Conservation (phyloP, 92 coral and sea anemone genomes). For the Diadumene lineata region DNA sequence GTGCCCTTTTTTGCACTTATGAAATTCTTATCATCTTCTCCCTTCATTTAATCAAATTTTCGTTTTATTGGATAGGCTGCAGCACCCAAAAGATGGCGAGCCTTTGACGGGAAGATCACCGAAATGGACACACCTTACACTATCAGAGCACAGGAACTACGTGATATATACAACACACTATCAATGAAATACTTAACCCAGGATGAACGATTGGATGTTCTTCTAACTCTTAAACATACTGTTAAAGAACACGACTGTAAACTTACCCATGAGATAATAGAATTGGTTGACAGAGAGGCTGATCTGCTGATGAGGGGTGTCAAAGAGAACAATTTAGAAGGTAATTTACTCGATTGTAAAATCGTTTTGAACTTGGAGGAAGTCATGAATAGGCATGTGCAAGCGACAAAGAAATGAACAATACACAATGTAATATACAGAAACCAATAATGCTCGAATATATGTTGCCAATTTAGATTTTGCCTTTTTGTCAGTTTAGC, state of each 20-base stretch:
- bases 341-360: constrained; percentile 24
- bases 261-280: constrained; percentile 95
- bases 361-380: too few relatives aligned
- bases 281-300: constrained; percentile 97
- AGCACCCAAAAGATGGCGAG: constrained; percentile 99
- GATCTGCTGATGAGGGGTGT: constrained; percentile 97
- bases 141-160: constrained; percentile 94
- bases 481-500: too few relatives aligned
- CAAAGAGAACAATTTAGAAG: constrained; percentile 95
- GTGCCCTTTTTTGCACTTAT: not conserved
- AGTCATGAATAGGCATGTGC: too few relatives aligned
- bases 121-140: constrained; percentile 99
- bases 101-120: constrained; percentile 90
- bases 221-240: constrained; percentile 91
- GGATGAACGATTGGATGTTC: constrained; percentile 93
- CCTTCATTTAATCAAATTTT: not conserved
- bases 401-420: too few relatives aligned
- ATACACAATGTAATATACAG: too few relatives aligned
- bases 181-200: constrained; percentile 97
- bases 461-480: too few relatives aligned
- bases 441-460: too few relatives aligned
- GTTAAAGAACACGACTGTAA: constrained; percentile 99
- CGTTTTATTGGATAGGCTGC: constrained; percentile 67
- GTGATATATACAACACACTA: constrained; percentile 91
- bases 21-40: not conserved